phyloP scores from a whole-genome alignment of 2,113 vertebrate genomes.

The Ptyas mucosa region DNA sequence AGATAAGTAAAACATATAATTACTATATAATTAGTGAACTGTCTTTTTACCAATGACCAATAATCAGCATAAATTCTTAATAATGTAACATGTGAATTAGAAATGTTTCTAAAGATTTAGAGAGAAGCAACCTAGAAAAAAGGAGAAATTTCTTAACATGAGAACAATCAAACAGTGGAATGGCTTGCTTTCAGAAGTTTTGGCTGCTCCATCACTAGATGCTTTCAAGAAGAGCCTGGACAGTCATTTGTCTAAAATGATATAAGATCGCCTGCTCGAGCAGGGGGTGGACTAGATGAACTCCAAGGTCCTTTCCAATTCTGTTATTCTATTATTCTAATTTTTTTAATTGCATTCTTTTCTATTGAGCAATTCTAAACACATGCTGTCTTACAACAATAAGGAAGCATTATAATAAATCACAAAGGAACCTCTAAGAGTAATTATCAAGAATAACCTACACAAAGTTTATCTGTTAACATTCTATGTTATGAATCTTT shows the following conservation, averaged over 20 bases:
- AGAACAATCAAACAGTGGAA: no score
- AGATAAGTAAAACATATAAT: neutral
- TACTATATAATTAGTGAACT: neutral
- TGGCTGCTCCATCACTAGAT: no score
- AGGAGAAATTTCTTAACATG: no score
- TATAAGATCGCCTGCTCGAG: neutral
- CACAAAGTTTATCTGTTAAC: neutral
- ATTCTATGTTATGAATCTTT: neutral
- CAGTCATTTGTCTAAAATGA: no score
- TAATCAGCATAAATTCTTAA: neutral
- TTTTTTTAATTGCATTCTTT: neutral
- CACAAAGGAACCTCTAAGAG: neutral
- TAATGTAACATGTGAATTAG: neutral
- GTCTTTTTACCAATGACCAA: neutral
- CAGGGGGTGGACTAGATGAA: neutral
- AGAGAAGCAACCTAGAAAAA: no score
- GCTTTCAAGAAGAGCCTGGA: no score
- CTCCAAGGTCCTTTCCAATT: neutral
- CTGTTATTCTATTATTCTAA: neutral
- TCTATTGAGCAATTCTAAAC: neutral
- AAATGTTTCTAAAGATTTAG: neutral
- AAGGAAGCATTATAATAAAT: neutral
- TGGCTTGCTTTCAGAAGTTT: no score
- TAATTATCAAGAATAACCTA: neutral
- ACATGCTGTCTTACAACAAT: neutral